Evolutionary conservation across 1,140 invertebrate species (phyloP).

Genomic region (Chionoecetes opilio): DNA sequence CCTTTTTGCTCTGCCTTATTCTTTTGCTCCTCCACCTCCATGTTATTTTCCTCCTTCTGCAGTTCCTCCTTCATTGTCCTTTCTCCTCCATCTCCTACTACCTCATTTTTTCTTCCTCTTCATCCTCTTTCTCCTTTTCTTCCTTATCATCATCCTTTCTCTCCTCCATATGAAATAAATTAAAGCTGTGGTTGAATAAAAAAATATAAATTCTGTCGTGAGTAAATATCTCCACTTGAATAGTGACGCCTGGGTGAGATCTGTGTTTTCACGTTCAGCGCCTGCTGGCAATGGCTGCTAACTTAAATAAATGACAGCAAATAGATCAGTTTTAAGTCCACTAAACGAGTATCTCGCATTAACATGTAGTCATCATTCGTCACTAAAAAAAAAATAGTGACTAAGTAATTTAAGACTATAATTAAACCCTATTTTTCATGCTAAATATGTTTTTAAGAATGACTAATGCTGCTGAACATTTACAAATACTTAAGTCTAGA

Average conservation of each 20-base stretch:
- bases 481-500: not conserved
- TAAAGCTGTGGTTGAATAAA: not conserved
- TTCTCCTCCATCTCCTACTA: too few species aligned
- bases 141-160: not conserved
- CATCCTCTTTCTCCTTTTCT: not conserved
- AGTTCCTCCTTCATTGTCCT: not conserved
- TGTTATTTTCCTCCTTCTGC: constrained; percentile 19
- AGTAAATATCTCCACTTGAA: not conserved
- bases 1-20: not conserved
- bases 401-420: not conserved
- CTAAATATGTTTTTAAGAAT: constrained; percentile 12
- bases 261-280: not conserved
- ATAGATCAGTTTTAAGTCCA: constrained; percentile 7
- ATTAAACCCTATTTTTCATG: constrained; percentile 6
- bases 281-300: constrained; percentile 3
- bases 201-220: not conserved
- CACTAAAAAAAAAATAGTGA: not conserved
- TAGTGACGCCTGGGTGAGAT: not conserved
- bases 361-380: constrained; percentile 29
- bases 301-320: not conserved
- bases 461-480: constrained; percentile 7
- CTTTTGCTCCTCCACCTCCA: constrained; percentile 35
- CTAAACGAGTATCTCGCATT: constrained; percentile 12
- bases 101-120: too few species aligned
- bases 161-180: not conserved